Evolutionary conservation across 53 echinoderm and acorn worm species (phyloP), one percentile per base, ranked within the genome.

Genomic region (Paelopatides confundens): DNA sequence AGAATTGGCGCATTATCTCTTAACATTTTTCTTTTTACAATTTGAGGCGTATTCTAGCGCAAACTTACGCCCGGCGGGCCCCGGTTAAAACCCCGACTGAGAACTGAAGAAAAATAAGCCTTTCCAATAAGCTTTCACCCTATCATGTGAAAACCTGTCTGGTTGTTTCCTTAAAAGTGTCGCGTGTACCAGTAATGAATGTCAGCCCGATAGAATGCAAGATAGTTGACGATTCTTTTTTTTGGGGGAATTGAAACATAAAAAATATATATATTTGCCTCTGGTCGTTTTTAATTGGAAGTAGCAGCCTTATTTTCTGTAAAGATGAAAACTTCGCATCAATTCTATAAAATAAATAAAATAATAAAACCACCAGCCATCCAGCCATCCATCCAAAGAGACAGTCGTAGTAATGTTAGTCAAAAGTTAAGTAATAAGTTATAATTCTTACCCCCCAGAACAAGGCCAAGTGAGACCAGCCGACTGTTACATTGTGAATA

Each of bases 21-120:
- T 35, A 68, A 68, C 33, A 68, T 29, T 68, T 68, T n/a, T n/a
- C n/a, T 35, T 40, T 38, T 71, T 24, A 43, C 71, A 71, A 71
- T 43, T 71, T 39, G 38, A 35, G 46, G 71, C 71, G 71, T 71
- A 71, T 43, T 71, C 39, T 71, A 71, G 71, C 71, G 71, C 37
- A 34, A 71, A 71, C 37, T 71, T 71, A 35, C 71, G 28, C 71
- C 71, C 71, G 71, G 71, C 71, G 71, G 71, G 71, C 46, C 71
- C 71, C 71, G 71, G 71, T n/a, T 71, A 71, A 71, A 71, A 71
- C 71, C 71, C 23, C 37, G 71, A 38, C 38, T 71, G 71, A 8
- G 39, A 38, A 71, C 71, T 39, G 71, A 34, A 39, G 46, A 71
- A 15, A 54, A 43, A 43, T 4, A 43, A 43, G 43, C 12, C 12